Conservation (phyloP, 2,888 invertebrate species). For the Drosophila suboccidentalis region DNA sequence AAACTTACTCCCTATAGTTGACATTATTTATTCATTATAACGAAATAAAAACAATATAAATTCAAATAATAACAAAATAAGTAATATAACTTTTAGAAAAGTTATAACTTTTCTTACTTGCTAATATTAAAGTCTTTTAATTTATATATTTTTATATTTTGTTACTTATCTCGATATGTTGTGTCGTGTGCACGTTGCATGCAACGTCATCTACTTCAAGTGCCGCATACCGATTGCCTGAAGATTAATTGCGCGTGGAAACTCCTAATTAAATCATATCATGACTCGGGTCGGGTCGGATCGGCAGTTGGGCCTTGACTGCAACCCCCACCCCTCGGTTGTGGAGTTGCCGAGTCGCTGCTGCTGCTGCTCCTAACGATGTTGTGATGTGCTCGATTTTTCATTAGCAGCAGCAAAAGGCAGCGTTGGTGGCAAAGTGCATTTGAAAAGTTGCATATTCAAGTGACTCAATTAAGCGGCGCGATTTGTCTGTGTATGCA, state of each 20-base stretch:
- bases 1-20: too few relatives aligned
- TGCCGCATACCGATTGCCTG: slow-evolving; percentile 45
- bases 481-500: slow-evolving; percentile 25
- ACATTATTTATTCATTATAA: too few relatives aligned
- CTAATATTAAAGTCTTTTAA: too few relatives aligned
- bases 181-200: slow-evolving; percentile 36
- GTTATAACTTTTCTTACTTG: too few relatives aligned
- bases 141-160: not conserved
- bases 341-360: not conserved
- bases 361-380: slow-evolving; percentile 66
- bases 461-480: slow-evolving; percentile 79
- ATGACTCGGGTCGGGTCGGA: slow-evolving; percentile 40
- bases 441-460: slow-evolving; percentile 79
- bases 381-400: slow-evolving; percentile 69
- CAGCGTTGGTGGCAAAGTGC: slow-evolving; percentile 40
- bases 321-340: slow-evolving; percentile 14
- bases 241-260: slow-evolving; percentile 84
- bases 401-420: slow-evolving; percentile 50
- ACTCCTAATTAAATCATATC: slow-evolving; percentile 84
- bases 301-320: slow-evolving; percentile 2
- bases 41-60: too few relatives aligned
- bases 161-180: not conserved
- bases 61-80: too few relatives aligned
- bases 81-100: too few relatives aligned
- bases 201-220: slow-evolving; percentile 32